Base-by-base conservation (phyloP, 2,888 invertebrate genomes). In the Synanthedon formicaeformis region DNA sequence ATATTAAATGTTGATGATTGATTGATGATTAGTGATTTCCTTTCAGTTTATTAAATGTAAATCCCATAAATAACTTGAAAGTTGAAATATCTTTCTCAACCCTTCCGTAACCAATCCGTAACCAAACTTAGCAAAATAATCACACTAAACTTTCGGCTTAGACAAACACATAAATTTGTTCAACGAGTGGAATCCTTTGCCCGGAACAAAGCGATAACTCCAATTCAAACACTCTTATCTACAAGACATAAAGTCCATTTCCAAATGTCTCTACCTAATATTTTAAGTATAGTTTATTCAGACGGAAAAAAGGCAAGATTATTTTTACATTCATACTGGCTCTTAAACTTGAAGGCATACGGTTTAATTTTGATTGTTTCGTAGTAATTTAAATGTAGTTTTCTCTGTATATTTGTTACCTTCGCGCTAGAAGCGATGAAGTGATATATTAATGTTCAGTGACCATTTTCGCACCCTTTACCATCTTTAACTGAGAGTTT, bases 111-210 rank as follows among this genome's bases (percentile, higher is more conserved):
- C 34, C 34, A 34, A 34, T 34, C 34, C 8, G 34, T 34, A 34
- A 34, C 34, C 34, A 34, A 34, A 45, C 45, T 54, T 53, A 56
- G 54, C 73, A 75, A 74, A 78, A 76, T 75, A 78, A 75, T 75
- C 76, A 70, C 67, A 69, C 68, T 53, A 74, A 75, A 79, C 75
- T 66, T 73, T 66, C 62, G 69, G 75, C 69, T 75, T 74, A 67
- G 68, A 68, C 73, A 78, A 80, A 78, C 79, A 80, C 75, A 81
- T 80, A 81, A 80, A 80, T 79, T 34, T 79, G 72, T 76, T 73
- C 71, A 63, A 65, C 66, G 70, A 66, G 63, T 67, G 72, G 70
- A 71, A 76, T 75, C 70, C 71, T 73, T 74, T 67, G 65, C 62
- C 58, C 56, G 58, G 55, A 58, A 64, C 60, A 60, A 64, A 67